Conservation (phyloP, 2,797 vertebrate genomes). For the Botia kubotai region DNA sequence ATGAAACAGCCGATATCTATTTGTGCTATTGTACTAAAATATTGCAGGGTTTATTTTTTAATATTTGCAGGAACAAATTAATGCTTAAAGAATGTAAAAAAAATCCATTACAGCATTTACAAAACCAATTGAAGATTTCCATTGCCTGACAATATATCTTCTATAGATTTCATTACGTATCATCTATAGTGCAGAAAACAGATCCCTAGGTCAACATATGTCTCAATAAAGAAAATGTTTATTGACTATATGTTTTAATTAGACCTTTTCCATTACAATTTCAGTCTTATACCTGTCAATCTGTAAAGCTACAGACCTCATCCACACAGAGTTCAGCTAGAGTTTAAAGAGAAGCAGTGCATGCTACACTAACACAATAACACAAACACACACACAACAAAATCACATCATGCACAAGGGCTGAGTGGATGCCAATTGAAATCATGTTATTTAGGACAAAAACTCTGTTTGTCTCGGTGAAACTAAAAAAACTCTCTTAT, state of each 20-base stretch:
- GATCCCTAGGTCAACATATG: constrained; percentile 13
- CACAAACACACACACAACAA: constrained; percentile 26
- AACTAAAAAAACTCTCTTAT: neutral
- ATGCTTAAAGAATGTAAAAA: constrained; percentile 35
- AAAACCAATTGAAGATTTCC: constrained; percentile 47
- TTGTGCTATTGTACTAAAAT: constrained; percentile 21
- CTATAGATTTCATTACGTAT: constrained; percentile 40
- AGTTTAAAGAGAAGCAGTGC: constrained; percentile 47
- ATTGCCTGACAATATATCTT: constrained; percentile 19
- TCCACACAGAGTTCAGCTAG: constrained; percentile 49
- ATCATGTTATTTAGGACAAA: constrained; percentile 44
- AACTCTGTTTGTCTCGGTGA: constrained; percentile 11
- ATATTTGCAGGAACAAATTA: constrained; percentile 36
- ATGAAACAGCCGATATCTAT: constrained; percentile 24
- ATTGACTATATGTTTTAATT: constrained; percentile 56
- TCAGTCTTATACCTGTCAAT: constrained; percentile 31
- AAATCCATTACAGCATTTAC: constrained; percentile 39
- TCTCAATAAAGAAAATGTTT: constrained; percentile 55
- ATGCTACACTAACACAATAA: constrained; percentile 45
- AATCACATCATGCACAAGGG: constrained; percentile 41
- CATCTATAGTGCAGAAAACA: constrained; percentile 18
- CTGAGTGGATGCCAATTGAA: constrained; percentile 44
- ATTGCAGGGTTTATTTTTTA: constrained; percentile 8
- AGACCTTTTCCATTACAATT: constrained; percentile 35
- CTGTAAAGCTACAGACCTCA: constrained; percentile 37